phyloP scores from a whole-genome alignment of 2,797 vertebrate genomes.

The Mycteria americana region DNA sequence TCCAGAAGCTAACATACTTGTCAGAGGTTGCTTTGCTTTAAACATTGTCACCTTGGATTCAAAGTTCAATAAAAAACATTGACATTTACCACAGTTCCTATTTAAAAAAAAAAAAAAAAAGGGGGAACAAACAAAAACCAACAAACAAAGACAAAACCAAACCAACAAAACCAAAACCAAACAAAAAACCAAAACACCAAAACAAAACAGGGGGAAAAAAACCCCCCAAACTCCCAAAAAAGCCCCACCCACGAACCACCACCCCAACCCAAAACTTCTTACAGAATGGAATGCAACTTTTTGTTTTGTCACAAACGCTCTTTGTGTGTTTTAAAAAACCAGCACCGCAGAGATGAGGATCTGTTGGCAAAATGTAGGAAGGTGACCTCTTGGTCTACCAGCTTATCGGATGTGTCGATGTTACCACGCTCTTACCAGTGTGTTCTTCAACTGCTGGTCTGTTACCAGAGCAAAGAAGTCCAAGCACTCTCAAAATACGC shows the following conservation, averaged over 20 bases:
- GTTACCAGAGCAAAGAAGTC: not conserved
- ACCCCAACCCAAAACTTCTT: not conserved
- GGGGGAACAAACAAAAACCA: not conserved
- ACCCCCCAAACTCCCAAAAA: not conserved
- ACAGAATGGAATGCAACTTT: not conserved
- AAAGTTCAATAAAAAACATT: not conserved
- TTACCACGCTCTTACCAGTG: not conserved
- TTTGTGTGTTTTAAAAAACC: not conserved
- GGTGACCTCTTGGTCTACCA: not conserved
- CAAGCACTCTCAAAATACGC: not conserved
- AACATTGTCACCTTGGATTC: not conserved
- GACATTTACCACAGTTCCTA: not conserved
- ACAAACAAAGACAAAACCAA: fast-evolving
- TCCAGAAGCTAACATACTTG: not conserved
- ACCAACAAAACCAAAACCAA: not conserved
- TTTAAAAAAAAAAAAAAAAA: too few relatives aligned
- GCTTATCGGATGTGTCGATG: fast-evolving
- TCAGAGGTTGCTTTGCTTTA: not conserved
- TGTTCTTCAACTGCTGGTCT: not conserved
- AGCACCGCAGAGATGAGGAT: not conserved
- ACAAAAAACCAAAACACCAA: not conserved
- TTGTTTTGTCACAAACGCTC: not conserved
- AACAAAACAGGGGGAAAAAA: not conserved
- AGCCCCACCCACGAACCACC: not conserved
- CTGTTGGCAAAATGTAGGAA: not conserved